These are phyloP conservation scores for Brachyptera risi DNA, from an alignment of 2,888 invertebrate genomes.

Conservation along the genomic window DNA sequence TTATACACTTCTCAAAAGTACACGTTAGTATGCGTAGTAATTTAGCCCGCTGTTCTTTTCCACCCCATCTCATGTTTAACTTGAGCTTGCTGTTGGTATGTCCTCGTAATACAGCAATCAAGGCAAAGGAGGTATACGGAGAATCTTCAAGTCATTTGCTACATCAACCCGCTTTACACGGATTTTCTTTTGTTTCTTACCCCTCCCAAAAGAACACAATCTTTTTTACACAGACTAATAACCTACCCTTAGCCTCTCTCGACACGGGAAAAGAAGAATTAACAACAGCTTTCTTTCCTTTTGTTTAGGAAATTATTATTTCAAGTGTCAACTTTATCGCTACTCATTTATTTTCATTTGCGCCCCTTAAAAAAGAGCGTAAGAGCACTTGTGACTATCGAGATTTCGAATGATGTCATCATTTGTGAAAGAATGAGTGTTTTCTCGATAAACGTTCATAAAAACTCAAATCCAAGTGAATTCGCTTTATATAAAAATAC, in stretches of 20 bases:
- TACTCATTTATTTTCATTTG: slow-evolving; percentile 32
- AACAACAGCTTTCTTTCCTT: slow-evolving; percentile 30
- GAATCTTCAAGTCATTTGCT: not conserved
- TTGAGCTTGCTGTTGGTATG: slow-evolving; percentile 13
- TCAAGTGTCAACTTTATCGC: slow-evolving; percentile 33
- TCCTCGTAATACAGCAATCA: slow-evolving; percentile 26
- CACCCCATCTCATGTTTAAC: slow-evolving; percentile 15
- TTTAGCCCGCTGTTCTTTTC: slow-evolving; percentile 21
- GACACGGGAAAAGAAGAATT: slow-evolving; percentile 28
- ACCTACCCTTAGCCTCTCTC: slow-evolving; percentile 23
- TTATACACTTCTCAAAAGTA: slow-evolving; percentile 22
- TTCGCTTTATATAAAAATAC: not conserved
- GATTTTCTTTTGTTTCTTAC: slow-evolving; percentile 21
- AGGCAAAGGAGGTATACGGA: slow-evolving; percentile 4
- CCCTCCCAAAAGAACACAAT: slow-evolving; percentile 7
- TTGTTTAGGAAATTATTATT: slow-evolving; percentile 32
- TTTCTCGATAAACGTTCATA: slow-evolving; percentile 17
- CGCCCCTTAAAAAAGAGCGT: slow-evolving; percentile 17
- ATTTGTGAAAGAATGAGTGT: slow-evolving; percentile 12
- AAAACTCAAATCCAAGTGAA: slow-evolving; percentile 6
- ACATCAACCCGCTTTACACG: slow-evolving; percentile 5
- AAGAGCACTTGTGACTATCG: slow-evolving; percentile 19
- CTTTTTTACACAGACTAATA: slow-evolving; percentile 21
- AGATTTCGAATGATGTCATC: slow-evolving; percentile 24
- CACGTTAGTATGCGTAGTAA: slow-evolving; percentile 23